Evolutionary conservation across 2,113 vertebrate genomes (phyloP), one percentile per base, ranked within the genome.

Genomic region (Plotosus lineatus): DNA sequence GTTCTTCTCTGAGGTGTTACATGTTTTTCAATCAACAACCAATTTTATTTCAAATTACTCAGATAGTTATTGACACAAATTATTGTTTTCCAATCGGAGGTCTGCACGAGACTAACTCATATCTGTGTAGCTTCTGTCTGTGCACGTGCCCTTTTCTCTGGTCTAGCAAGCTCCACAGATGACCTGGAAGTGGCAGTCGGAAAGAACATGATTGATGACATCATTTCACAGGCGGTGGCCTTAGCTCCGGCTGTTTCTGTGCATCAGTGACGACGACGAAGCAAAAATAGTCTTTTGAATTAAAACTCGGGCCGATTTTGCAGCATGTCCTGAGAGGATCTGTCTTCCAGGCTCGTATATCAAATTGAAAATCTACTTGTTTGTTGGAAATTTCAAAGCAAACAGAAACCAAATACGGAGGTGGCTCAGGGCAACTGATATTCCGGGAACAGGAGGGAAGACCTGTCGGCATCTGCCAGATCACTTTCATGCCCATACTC

Each of bases 181-280:
- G 84, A 85, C 81, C 84, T 77, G 77, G 56, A 73, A 77, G 61
- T 50, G 21, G 79, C 82, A 76, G 46, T 51, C 9, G 9, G 75
- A 58, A 68, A 38, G 28, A 23, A 2, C 12, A 48, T 81, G 84
- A 85, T 83, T 80, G 78, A 85, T 85, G 81, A 78, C 84, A 81
- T 85, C 50, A 74, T 78, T 85, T 74, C 69, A 80, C 75, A 77
- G 40, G 46, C 42, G 21, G 50, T 40, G 53, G 58, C 33, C 42
- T 9, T 51, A 26, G 73, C 81, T 74, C 81, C 12, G 68, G 73
- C 9, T 1, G 58, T 60, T 72, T 82, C 58, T 48, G 46, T 46
- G 46, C 56, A 6, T 7, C 63, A 4, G 46, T 26, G 51, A 72
- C 7, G 31, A 40, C 48, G 40, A 10, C 3, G 69, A 58, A 44